Percentiles rank a stretch among this genome's conserved stretches.
These are phyloP conservation scores for Lochmaea capreae DNA, from an alignment of 2,888 invertebrate species.

Conservation along the genomic window DNA sequence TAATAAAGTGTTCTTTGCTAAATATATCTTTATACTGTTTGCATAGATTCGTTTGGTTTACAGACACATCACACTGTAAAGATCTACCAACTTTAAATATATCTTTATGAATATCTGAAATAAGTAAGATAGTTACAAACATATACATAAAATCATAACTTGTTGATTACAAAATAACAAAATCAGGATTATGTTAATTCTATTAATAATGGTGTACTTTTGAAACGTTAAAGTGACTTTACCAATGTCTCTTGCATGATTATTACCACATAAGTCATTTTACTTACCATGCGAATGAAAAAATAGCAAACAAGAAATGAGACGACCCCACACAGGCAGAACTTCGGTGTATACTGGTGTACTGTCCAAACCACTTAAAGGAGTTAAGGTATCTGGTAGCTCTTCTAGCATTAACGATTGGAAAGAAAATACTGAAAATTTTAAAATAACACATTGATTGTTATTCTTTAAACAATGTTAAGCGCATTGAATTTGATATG, in stretches of 20 bases:
- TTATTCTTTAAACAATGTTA: not conserved
- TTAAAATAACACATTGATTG: not conserved
- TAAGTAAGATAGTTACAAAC: no score
- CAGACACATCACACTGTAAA: slow-evolving; percentile 33
- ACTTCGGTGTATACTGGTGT: slow-evolving; percentile 16
- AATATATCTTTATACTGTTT: slow-evolving; percentile 38
- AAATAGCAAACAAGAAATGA: slow-evolving; percentile 38
- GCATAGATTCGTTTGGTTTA: slow-evolving; percentile 25
- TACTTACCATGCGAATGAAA: slow-evolving; percentile 42
- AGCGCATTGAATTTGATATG: no score
- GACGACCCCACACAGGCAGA: slow-evolving; percentile 41
- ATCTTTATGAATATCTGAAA: slow-evolving; percentile 40
- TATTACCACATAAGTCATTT: not conserved
- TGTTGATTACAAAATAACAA: no score
- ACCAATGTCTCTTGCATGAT: not conserved
- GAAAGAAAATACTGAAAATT: slow-evolving; percentile 39
- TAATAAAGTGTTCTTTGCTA: slow-evolving; percentile 43
- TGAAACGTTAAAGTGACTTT: no score
- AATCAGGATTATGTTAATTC: no score
- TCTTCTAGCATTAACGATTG: slow-evolving; percentile 26
- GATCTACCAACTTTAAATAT: slow-evolving; percentile 43
- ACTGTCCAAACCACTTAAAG: slow-evolving; percentile 20
- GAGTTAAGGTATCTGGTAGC: slow-evolving; percentile 41
- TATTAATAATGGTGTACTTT: no score
- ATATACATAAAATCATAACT: not conserved